Evolutionary conservation across 2,797 vertebrate genomes (phyloP).

Genomic region (Sebastes hubbsi): DNA sequence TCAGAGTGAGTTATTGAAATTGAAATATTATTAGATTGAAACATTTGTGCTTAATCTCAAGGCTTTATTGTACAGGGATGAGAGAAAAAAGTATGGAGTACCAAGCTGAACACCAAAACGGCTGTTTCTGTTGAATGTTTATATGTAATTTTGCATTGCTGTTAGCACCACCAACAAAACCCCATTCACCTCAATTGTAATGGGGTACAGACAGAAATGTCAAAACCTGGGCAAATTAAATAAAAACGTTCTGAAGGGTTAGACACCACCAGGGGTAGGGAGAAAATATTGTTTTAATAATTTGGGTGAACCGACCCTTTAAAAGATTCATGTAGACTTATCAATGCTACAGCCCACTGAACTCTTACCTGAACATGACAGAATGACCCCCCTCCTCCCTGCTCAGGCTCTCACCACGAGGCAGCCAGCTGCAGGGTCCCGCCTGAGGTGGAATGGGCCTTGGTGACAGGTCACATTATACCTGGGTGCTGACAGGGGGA

Average conservation of each 20-base stretch:
- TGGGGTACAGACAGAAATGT: background rate
- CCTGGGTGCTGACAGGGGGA: conserved; percentile 73
- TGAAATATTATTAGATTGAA: background rate
- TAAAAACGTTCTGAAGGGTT: background rate
- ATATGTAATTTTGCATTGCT: background rate
- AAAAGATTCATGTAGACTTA: background rate
- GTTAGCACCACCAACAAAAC: background rate
- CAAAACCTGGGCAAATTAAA: background rate
- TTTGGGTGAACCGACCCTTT: background rate
- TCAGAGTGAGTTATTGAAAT: background rate
- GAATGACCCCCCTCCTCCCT: background rate
- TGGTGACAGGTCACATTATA: conserved; percentile 75
- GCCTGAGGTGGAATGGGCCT: conserved; percentile 50
- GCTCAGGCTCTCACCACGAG: background rate
- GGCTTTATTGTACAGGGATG: background rate
- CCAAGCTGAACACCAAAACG: background rate
- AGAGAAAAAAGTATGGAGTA: background rate
- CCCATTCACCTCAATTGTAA: background rate
- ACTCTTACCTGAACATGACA: conserved; percentile 1
- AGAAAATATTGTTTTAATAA: background rate
- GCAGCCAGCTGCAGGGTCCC: conserved; percentile 58
- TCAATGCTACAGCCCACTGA: background rate
- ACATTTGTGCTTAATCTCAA: background rate
- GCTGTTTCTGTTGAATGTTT: background rate
- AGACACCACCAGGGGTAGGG: background rate